Percentiles rank a stretch among this genome's conserved stretches.
Evolutionary conservation across 2,113 vertebrate species (phyloP).

Genomic region (Oplegnathus fasciatus): DNA sequence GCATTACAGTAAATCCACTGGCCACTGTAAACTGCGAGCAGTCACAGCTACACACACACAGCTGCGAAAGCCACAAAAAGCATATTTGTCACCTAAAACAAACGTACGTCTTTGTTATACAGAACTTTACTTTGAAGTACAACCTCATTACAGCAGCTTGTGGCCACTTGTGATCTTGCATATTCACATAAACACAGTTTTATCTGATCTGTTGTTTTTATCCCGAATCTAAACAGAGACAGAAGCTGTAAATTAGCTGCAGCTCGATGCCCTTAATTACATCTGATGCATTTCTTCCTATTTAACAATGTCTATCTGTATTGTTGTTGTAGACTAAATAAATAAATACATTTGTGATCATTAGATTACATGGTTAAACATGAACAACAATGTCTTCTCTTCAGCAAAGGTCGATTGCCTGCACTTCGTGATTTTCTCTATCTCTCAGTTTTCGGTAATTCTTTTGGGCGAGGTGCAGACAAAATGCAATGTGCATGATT

Average conservation of each 20-base stretch:
- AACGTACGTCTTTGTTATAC: background rate
- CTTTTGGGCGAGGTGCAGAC: constrained; percentile 22
- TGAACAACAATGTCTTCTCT: background rate
- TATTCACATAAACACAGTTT: background rate
- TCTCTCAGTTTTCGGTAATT: background rate
- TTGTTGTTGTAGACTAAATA: background rate
- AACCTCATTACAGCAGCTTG: background rate
- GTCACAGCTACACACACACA: background rate
- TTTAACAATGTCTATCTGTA: background rate
- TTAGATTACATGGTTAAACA: background rate
- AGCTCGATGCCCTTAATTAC: background rate
- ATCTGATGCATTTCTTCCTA: background rate
- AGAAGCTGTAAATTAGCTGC: background rate
- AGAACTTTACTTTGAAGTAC: background rate
- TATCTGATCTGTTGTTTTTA: background rate
- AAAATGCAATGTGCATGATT: constrained; percentile 24
- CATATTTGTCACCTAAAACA: background rate
- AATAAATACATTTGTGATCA: background rate
- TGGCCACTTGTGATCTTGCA: background rate
- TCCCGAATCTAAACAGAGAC: background rate
- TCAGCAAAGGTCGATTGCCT: background rate
- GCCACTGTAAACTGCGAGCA: background rate
- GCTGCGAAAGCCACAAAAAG: background rate
- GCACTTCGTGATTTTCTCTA: background rate
- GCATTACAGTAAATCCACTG: background rate